phyloP scores from a whole-genome alignment of 2,113 vertebrate species.

The Scolopax mira region DNA sequence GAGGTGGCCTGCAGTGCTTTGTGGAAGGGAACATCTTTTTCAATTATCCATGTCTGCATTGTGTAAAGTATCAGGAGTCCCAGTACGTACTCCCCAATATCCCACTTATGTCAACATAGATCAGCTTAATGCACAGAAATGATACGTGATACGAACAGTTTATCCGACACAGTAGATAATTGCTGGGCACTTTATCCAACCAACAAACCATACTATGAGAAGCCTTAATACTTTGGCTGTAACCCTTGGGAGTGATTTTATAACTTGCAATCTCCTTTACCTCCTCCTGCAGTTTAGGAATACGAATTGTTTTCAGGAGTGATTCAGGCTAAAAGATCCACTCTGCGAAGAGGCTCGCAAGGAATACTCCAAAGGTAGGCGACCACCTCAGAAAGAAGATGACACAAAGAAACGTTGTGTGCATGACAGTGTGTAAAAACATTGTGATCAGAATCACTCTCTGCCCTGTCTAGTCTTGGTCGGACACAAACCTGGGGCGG shows the following conservation, averaged over 20 bases:
- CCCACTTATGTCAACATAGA: not conserved
- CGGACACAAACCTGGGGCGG: not conserved
- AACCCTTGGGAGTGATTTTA: not conserved
- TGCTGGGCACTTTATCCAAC: not conserved
- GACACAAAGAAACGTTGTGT: not conserved
- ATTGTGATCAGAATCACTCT: not conserved
- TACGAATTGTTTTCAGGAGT: not conserved
- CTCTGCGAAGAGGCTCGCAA: not conserved
- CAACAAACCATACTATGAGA: not conserved
- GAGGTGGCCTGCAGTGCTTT: conserved; percentile 9
- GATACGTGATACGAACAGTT: not conserved
- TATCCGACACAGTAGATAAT: not conserved
- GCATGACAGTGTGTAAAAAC: fast-evolving
- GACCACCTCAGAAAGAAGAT: not conserved
- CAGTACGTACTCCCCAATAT: not conserved
- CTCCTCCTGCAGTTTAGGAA: not conserved
- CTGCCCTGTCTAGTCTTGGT: not conserved
- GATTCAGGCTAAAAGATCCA: not conserved
- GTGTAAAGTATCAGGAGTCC: not conserved
- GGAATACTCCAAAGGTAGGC: not conserved
- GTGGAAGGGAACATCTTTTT: conserved; percentile 9
- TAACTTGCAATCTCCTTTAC: not conserved
- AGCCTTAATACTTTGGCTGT: not conserved
- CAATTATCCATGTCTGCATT: not conserved
- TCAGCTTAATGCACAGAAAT: not conserved